Percentiles rank a stretch among this genome's conserved stretches.
Conservation (phyloP, 2,113 vertebrate species). For the Saimiri boliviensis region DNA sequence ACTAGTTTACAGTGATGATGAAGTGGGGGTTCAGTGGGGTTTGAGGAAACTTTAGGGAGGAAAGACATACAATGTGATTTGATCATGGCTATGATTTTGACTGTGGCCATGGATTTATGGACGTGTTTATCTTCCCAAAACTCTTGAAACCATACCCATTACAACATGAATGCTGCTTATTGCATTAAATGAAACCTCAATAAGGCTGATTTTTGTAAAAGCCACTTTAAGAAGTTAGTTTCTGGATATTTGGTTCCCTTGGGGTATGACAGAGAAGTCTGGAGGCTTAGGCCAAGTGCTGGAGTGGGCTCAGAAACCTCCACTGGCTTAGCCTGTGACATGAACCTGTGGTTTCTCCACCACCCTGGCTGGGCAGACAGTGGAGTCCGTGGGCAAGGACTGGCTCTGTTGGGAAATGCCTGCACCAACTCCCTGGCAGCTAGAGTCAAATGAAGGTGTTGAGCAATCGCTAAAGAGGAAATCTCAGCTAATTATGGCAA, state of each 20-base stretch:
- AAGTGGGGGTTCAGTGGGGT: not conserved
- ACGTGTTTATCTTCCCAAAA: not conserved
- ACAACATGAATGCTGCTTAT: not conserved
- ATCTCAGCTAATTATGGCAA: not conserved
- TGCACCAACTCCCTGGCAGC: not conserved
- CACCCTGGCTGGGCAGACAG: not conserved
- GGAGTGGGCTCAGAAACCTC: not conserved
- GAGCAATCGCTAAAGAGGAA: not conserved
- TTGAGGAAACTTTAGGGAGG: not conserved
- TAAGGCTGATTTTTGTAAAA: not conserved
- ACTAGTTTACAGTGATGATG: not conserved
- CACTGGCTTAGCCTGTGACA: not conserved
- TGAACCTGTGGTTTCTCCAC: not conserved
- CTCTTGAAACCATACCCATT: not conserved
- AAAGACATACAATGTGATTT: not conserved
- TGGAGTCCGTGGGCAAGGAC: not conserved
- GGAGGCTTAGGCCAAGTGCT: not conserved
- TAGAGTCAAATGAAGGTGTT: not conserved
- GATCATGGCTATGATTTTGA: not conserved
- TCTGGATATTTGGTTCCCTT: not conserved
- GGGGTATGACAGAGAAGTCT: not conserved
- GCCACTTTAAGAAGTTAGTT: not conserved
- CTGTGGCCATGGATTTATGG: not conserved
- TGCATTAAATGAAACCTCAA: not conserved
- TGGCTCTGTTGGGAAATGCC: not conserved